Percentiles rank a stretch among this genome's conserved stretches.
phyloP scores from a whole-genome alignment of 2,888 invertebrate genomes.

The Euplagia quadripunctaria region DNA sequence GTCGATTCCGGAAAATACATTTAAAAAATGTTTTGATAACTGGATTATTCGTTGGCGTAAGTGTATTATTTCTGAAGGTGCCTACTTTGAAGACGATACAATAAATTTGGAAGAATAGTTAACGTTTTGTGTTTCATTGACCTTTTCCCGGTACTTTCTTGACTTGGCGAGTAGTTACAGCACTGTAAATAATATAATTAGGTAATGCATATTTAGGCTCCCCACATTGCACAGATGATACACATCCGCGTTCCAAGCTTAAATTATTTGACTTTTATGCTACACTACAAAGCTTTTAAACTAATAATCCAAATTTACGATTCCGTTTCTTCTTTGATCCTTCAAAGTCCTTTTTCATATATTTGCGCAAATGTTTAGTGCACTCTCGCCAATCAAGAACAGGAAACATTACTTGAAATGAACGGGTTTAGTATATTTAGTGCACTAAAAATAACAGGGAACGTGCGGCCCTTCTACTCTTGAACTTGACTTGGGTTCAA shows the following conservation, averaged over 20 bases:
- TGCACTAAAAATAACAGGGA: constrained; percentile 80
- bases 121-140: too few relatives aligned
- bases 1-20: too few relatives aligned
- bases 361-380: constrained; percentile 60
- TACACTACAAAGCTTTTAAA: constrained; percentile 3
- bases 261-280: not conserved
- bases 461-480: constrained; percentile 74
- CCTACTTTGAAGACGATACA: too few relatives aligned
- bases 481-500: constrained; percentile 82
- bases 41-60: too few relatives aligned
- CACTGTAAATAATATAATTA: not conserved
- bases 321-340: constrained; percentile 54
- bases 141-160: too few relatives aligned
- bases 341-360: constrained; percentile 46
- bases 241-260: not conserved
- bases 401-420: constrained; percentile 67
- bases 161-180: too few relatives aligned
- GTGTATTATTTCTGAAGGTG: too few relatives aligned
- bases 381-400: constrained; percentile 57
- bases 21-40: too few relatives aligned
- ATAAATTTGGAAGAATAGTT: too few relatives aligned
- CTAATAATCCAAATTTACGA: constrained; percentile 52
- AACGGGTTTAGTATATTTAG: constrained; percentile 74
- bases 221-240: not conserved
- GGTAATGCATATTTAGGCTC: not conserved